Base-by-base conservation (phyloP, 2,797 vertebrate species). In the Pipistrellus nathusii region DNA sequence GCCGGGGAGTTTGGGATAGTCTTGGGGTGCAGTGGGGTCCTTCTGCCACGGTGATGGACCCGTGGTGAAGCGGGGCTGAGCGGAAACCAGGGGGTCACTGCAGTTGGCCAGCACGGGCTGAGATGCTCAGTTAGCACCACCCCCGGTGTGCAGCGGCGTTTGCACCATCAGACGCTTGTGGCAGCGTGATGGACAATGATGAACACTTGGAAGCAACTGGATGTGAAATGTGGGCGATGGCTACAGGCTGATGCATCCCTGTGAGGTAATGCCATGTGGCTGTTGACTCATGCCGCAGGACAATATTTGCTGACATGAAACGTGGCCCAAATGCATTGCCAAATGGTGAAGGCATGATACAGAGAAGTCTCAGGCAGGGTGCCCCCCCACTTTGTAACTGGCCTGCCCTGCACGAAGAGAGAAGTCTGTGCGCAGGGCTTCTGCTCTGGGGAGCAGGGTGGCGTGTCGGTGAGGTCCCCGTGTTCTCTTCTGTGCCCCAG, bases 31-130 rank as follows among this genome's bases (percentile, higher is more conserved):
- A 13, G 0, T 3, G 5, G 66, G 18, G 25, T 46, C 41, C 68
- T 51, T 27, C 23, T 41, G 13, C 46, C n/a, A 8, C 3, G 32
- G 4, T 0, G 21, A 8, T 21, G 48, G 25, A 9, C 0, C 46
- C 4, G 0, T 5, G 10, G 14, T 35, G 25, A 41, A 27, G n/a
- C 15, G 2, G 0, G 15, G 20, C 44, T 6, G 2, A 0, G 27
- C 5, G 27, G 44, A 44, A 44, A 44, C 44, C 44, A 11, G 44
- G 44, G n/a, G 2, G 27, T 11, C 62, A 6, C 13, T 0, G 7
- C 10, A 4, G 8, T 8, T 5, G 11, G 3, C 1, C 11, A 35
- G 32, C 2, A 0, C 8, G 0, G 0, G 66, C 62, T 57, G 1
- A 4, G 90, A 48, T 0, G 14, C 38, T 21, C 2, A 0, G 17